Evolutionary conservation across 2,797 vertebrate genomes (phyloP), one percentile per base, ranked within the genome.

Genomic region (Anguilla marmorata): DNA sequence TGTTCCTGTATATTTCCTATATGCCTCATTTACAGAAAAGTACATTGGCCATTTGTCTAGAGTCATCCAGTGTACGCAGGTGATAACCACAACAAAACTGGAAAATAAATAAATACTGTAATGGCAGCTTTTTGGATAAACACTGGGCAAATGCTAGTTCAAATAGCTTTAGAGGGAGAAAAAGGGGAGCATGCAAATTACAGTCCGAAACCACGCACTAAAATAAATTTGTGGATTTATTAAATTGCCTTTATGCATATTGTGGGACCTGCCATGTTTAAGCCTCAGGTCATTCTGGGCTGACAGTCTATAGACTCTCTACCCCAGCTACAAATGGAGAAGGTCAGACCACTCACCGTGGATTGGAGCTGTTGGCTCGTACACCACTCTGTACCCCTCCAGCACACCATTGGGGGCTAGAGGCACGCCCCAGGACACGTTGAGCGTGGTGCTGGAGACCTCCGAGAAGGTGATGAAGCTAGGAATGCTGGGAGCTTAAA

Each of bases 371-470:
- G 96, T 89, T 50, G 96, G 96, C 92, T 96, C 95, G 2, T 97
- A 96, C 69, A 97, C 95, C 21, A 97, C 95, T 45, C 96, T 93
- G 90, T 97, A 96, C 88, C 96, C 96, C 91, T 96, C 95, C 45
- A 97, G 94, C 89, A 97, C 5, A 37, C 96, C 96, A 24, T 97
- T 97, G 88, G 96, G 96, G 6, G 94, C 94, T 0, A 74, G 41
- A 0, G 96, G 96, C 82, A 95, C 94, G 0, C 96, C 96, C 96
- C 96, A 97, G 2, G 96, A 96, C 60, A 96, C 95, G 0, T 96
- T 97, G 86, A 97, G 95, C 0, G 96, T 95, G 0, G 94, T 96
- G 89, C 95, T 96, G 50, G 96, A 96, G 91, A 97, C 93, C 92
- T 97, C 96, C 0, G 96, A 96, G 94, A 97, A 97, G 0, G 85